A percentile compares a stretch with the other conserved stretches of the same genome.
phyloP scores from a whole-genome alignment of 1,140 invertebrate species.

The Pissodes strobi region DNA sequence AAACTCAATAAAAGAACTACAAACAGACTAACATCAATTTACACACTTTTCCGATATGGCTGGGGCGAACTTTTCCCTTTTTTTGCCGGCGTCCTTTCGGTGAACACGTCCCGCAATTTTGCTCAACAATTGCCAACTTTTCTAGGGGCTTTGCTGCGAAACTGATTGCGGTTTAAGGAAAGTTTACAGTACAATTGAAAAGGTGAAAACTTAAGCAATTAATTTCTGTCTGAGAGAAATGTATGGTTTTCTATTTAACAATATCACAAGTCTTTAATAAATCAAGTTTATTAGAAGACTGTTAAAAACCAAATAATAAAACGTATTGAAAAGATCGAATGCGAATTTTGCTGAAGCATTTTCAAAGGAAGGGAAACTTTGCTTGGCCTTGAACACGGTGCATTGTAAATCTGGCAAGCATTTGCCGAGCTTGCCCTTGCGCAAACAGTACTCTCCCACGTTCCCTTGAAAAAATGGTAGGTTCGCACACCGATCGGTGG shows the following conservation, averaged over 20 bases:
- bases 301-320: neutral
- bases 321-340: neutral
- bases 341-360: neutral
- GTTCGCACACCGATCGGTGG: constrained; percentile 5
- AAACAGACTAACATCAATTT: too few species aligned
- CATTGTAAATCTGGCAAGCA: constrained; percentile 19
- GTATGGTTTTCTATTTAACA: too few species aligned
- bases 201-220: too few species aligned
- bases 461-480: constrained; percentile 22
- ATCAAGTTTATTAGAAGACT: neutral
- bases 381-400: constrained; percentile 1
- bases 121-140: neutral
- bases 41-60: too few species aligned
- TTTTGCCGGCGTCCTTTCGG: neutral
- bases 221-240: too few species aligned
- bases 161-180: too few species aligned
- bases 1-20: too few species aligned
- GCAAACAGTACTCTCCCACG: constrained; percentile 30
- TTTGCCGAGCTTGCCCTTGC: constrained; percentile 29
- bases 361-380: constrained; percentile 15
- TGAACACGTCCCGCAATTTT: neutral
- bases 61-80: neutral
- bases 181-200: too few species aligned
- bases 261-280: too few species aligned
- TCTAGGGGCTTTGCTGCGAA: neutral